Conservation (phyloP, 1,140 invertebrate genomes). For the Microplitis demolitor region DNA sequence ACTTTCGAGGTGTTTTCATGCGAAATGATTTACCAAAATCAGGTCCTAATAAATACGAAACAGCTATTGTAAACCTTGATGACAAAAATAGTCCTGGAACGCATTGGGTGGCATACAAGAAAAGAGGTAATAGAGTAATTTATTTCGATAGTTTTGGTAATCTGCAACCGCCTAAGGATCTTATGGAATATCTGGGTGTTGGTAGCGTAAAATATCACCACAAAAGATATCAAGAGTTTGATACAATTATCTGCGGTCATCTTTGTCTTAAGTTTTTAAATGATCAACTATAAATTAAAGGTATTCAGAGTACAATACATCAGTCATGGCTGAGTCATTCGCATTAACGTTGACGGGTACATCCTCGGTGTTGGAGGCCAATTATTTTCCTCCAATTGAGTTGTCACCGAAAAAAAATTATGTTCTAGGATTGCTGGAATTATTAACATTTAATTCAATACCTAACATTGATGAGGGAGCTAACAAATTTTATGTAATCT, state of each 20-base stretch:
- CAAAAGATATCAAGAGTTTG: conserved; percentile 24
- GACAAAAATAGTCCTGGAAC: not conserved
- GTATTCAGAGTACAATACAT: not conserved
- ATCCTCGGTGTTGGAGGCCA: conserved; percentile 30
- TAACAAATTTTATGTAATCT: conserved; percentile 44
- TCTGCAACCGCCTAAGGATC: conserved; percentile 28
- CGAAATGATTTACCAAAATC: conserved; percentile 34
- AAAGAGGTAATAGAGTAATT: not conserved
- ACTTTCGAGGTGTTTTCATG: conserved; percentile 40
- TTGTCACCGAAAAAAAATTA: conserved; percentile 32
- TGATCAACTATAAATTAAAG: conserved; percentile 3
- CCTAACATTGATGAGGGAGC: conserved; percentile 41
- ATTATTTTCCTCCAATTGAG: conserved; percentile 35
- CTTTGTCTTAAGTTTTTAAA: conserved; percentile 27
- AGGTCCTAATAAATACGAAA: conserved; percentile 20
- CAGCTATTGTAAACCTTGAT: conserved; percentile 11
- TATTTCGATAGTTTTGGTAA: conserved; percentile 38
- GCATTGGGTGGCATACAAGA: conserved; percentile 6
- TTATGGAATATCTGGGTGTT: conserved; percentile 21
- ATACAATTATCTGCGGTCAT: conserved; percentile 26
- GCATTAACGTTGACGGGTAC: conserved; percentile 28
- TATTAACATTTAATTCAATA: conserved; percentile 49
- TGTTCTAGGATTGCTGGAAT: conserved; percentile 41
- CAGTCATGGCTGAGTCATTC: conserved; percentile 18
- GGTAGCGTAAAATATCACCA: conserved; percentile 27